These are phyloP conservation scores for Gryllus bimaculatus DNA, from an alignment of 1,140 invertebrate species.

Conservation along the genomic window DNA sequence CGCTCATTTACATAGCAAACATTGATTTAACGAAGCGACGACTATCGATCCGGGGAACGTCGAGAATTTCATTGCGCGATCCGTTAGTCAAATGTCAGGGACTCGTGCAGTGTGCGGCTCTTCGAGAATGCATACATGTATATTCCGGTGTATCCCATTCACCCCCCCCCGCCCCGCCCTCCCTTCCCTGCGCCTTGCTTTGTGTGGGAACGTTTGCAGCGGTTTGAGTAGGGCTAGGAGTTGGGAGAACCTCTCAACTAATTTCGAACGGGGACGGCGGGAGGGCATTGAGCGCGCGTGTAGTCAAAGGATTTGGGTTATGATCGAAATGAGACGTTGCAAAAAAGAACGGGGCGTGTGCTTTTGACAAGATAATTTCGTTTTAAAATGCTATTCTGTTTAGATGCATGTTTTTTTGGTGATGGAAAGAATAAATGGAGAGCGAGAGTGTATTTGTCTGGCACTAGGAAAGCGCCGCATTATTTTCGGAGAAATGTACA, in stretches of 20 bases:
- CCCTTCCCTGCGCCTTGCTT: not conserved
- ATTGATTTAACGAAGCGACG: slow-evolving; percentile 4
- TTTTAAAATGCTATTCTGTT: not conserved
- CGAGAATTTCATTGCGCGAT: not conserved
- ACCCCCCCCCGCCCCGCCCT: not conserved
- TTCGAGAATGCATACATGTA: not conserved
- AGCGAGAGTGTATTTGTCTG: no score
- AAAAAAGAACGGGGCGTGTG: not conserved
- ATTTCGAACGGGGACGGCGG: not conserved
- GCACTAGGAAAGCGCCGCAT: no score
- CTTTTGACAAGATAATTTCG: not conserved
- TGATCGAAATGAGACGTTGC: not conserved
- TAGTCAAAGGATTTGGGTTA: not conserved
- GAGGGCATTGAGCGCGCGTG: not conserved
- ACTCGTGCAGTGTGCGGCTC: not conserved
- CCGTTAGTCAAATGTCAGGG: not conserved
- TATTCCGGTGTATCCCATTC: not conserved
- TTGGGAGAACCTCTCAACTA: not conserved
- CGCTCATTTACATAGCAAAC: not conserved
- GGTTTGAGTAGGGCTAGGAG: not conserved
- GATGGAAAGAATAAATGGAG: no score
- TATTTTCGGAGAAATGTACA: no score
- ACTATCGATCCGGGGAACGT: not conserved
- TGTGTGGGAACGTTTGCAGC: not conserved
- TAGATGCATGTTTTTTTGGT: no score